These are phyloP conservation scores for Onthophagus sagittarius DNA, from an alignment of 2,888 invertebrate species.

Conservation along the genomic window DNA sequence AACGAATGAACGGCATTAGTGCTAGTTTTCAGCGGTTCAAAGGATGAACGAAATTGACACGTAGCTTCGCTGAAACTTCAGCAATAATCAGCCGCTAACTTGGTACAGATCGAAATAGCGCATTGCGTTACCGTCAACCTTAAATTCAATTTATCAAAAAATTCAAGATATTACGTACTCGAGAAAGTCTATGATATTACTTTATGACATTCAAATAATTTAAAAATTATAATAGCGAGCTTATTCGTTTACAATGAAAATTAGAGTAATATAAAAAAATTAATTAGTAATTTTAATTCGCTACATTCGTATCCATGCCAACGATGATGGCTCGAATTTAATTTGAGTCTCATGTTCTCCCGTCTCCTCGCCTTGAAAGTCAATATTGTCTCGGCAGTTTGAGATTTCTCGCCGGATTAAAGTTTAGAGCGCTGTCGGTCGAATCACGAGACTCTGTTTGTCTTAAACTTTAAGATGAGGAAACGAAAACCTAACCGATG, in stretches of 20 bases:
- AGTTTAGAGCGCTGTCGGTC: neutral
- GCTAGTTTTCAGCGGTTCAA: neutral
- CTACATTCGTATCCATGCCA: neutral
- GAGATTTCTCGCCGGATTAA: neutral
- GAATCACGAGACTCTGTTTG: neutral
- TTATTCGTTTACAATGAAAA: too few relatives aligned
- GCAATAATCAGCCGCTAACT: neutral
- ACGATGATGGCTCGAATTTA: neutral
- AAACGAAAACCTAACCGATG: neutral
- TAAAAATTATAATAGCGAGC: too few relatives aligned
- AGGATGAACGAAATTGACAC: neutral
- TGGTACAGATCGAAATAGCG: neutral
- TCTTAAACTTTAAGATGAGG: neutral
- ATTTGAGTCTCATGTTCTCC: neutral
- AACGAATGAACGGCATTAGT: neutral
- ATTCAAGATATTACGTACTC: too few relatives aligned
- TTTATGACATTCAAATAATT: too few relatives aligned
- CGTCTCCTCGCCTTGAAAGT: neutral
- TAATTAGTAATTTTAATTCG: neutral
- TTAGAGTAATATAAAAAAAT: neutral
- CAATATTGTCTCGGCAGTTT: neutral
- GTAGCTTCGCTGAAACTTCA: constrained; percentile 9
- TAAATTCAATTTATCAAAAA: too few relatives aligned
- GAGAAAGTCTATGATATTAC: too few relatives aligned
- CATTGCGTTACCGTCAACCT: neutral